phyloP scores from a whole-genome alignment of 2,113 vertebrate species.

The Nesogale talazaci region DNA sequence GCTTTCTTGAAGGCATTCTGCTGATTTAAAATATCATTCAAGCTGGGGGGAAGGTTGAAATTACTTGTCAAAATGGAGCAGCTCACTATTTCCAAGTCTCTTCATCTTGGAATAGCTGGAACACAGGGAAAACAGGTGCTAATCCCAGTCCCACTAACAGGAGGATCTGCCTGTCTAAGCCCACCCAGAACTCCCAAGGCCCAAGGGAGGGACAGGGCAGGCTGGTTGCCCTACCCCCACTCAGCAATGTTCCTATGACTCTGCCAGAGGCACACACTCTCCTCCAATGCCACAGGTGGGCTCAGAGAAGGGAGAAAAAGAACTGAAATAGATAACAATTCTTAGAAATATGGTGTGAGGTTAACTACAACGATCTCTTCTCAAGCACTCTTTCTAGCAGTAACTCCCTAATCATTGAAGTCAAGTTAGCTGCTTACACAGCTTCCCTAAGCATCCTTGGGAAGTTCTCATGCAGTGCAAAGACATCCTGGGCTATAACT shows the following conservation, averaged over 20 bases:
- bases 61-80: slow-evolving; percentile 12
- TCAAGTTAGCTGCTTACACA: neutral
- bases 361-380: slow-evolving; percentile 3
- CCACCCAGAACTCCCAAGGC: neutral
- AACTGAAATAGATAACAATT: neutral
- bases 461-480: neutral
- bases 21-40: neutral
- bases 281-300: neutral
- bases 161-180: neutral
- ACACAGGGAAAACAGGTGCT: slow-evolving; percentile 6
- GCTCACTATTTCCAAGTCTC: neutral
- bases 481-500: neutral
- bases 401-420: slow-evolving; percentile 12
- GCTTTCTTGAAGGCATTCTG: neutral
- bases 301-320: neutral
- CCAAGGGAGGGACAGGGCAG: neutral
- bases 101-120: neutral
- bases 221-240: neutral
- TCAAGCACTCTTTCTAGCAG: neutral
- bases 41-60: neutral
- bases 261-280: neutral
- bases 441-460: neutral
- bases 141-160: neutral
- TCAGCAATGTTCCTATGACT: neutral
- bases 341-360: too few species aligned